Evolutionary conservation across 2,797 vertebrate genomes (phyloP).

Genomic region (Eulemur coronatus): DNA sequence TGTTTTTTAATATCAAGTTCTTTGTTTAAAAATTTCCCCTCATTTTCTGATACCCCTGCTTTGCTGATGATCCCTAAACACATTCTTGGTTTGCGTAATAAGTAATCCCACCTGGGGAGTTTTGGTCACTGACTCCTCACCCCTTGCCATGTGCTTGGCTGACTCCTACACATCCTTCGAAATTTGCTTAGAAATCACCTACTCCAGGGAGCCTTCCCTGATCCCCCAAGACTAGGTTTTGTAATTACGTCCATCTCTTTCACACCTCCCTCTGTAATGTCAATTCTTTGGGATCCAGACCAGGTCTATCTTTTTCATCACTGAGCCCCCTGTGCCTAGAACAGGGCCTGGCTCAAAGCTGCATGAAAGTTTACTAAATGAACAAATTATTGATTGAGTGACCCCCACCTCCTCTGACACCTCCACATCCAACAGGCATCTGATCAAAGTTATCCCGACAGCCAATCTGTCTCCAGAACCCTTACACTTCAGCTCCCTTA

Average conservation of each 20-base stretch:
- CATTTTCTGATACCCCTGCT: neutral
- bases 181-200: neutral
- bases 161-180: neutral
- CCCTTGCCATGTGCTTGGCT: neutral
- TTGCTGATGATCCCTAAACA: neutral
- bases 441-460: neutral
- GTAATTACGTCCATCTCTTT: neutral
- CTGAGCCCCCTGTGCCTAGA: neutral
- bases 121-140: neutral
- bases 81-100: neutral
- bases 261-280: neutral
- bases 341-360: neutral
- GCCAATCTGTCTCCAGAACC: neutral
- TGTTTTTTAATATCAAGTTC: neutral
- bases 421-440: neutral
- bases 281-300: neutral
- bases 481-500: neutral
- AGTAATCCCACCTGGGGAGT: neutral
- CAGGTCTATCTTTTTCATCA: neutral
- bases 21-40: neutral
- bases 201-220: neutral
- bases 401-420: neutral
- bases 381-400: neutral
- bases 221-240: neutral
- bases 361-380: neutral